Evolutionary conservation across 1,140 invertebrate genomes (phyloP).

Genomic region (Ectropis grisescens): DNA sequence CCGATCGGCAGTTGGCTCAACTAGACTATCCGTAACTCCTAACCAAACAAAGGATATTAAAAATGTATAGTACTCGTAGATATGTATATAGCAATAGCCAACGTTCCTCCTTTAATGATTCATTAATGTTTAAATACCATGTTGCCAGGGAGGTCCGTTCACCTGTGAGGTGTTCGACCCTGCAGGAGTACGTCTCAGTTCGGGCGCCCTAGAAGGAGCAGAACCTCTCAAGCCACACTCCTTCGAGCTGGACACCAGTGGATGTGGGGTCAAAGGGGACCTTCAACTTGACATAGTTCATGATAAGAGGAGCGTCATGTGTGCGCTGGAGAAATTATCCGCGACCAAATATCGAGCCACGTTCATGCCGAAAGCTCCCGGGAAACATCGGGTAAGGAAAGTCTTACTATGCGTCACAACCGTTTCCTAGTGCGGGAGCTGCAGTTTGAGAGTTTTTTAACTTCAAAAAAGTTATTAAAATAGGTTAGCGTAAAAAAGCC

Average conservation of each 20-base stretch:
- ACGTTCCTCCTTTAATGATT: too few relatives aligned
- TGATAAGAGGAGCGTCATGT: conserved; percentile 86
- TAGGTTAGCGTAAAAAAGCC: too few relatives aligned
- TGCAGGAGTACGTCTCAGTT: conserved; percentile 83
- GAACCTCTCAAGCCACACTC: conserved; percentile 82
- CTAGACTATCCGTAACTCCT: too few relatives aligned
- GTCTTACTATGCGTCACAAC: too few relatives aligned
- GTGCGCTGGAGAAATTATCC: conserved; percentile 86
- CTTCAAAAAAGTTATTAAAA: too few relatives aligned
- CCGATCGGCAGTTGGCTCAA: too few relatives aligned
- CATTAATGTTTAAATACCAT: too few relatives aligned
- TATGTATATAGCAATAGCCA: too few relatives aligned
- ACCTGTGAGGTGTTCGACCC: conserved; percentile 98
- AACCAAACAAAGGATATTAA: too few relatives aligned
- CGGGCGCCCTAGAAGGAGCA: conserved; percentile 78
- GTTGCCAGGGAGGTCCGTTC: conserved; percentile 94
- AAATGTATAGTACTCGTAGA: too few relatives aligned
- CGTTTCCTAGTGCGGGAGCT: too few relatives aligned
- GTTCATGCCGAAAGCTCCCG: conserved; percentile 89
- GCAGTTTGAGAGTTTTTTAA: too few relatives aligned
- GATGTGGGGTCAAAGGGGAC: conserved; percentile 87
- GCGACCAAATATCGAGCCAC: conserved; percentile 88
- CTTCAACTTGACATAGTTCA: conserved; percentile 91
- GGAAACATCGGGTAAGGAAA: conserved; percentile 86
- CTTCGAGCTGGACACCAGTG: conserved; percentile 82